These are phyloP conservation scores for Psittacula cyanocephala DNA, from an alignment of 2,113 vertebrate genomes.

Conservation along the genomic window DNA sequence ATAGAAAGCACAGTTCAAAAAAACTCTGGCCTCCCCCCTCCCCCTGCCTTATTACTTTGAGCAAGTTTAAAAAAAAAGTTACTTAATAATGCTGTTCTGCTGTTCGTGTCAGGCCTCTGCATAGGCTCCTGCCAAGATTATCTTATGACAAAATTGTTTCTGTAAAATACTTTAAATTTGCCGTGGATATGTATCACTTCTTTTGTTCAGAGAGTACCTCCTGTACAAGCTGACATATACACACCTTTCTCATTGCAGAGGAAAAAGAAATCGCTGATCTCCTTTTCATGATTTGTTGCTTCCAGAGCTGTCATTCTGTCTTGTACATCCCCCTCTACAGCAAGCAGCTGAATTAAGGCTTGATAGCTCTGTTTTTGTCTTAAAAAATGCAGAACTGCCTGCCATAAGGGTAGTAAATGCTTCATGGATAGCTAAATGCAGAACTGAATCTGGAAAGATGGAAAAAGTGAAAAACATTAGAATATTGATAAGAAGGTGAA, in stretches of 20 bases:
- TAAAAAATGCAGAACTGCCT: not conserved
- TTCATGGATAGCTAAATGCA: not conserved
- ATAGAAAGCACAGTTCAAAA: not conserved
- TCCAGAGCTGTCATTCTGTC: not conserved
- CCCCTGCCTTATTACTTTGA: not conserved
- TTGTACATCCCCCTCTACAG: not conserved
- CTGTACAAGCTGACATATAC: not conserved
- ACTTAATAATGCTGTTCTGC: not conserved
- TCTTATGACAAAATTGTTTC: not conserved
- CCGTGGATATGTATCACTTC: not conserved
- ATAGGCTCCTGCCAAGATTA: not conserved
- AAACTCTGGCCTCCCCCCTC: not conserved
- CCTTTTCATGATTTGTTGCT: not conserved
- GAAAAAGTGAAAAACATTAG: not conserved
- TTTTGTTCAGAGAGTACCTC: not conserved
- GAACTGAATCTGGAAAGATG: not conserved
- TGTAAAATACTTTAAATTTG: not conserved
- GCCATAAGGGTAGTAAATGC: not conserved
- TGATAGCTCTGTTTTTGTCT: not conserved
- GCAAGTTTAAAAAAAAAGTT: not conserved
- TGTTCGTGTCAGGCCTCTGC: not conserved
- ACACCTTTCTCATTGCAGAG: not conserved
- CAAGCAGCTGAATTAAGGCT: not conserved
- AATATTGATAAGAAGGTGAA: not conserved
- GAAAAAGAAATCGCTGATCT: not conserved